A percentile compares a stretch with the other conserved stretches of the same genome.
phyloP scores from a whole-genome alignment of 2,888 invertebrate species.

The Erannis defoliaria region DNA sequence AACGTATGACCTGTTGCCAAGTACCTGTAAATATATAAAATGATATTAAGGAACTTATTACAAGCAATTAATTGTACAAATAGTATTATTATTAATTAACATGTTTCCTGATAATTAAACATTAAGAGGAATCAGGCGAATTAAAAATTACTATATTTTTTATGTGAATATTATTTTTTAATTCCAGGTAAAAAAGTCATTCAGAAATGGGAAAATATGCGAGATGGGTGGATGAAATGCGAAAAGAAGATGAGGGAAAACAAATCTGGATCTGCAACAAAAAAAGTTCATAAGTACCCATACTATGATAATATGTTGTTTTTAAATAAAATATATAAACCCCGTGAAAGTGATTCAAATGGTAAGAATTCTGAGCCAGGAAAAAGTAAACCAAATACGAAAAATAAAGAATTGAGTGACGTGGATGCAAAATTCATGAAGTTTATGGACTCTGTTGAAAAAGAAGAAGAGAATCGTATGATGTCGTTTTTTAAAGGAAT shows the following conservation, averaged over 20 bases:
- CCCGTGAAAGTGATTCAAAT: slow-evolving; percentile 27
- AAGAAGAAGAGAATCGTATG: slow-evolving; percentile 47
- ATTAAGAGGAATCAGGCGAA: slow-evolving; percentile 26
- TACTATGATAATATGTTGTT: slow-evolving; percentile 18
- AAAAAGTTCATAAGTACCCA: slow-evolving; percentile 34
- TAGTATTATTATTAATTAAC: slow-evolving; percentile 25
- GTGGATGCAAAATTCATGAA: slow-evolving; percentile 44
- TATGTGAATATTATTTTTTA: slow-evolving; percentile 29
- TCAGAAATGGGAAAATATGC: slow-evolving; percentile 44
- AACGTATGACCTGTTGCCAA: slow-evolving; percentile 26
- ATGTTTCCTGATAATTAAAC: slow-evolving; percentile 21
- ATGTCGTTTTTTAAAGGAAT: slow-evolving; percentile 47
- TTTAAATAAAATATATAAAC: slow-evolving; percentile 20
- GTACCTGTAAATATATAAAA: slow-evolving; percentile 33
- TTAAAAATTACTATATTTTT: slow-evolving; percentile 26
- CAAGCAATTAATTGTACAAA: slow-evolving; percentile 20
- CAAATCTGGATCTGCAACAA: slow-evolving; percentile 45
- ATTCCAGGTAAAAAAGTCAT: slow-evolving; percentile 37
- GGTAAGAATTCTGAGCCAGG: slow-evolving; percentile 18
- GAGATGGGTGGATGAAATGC: slow-evolving; percentile 46
- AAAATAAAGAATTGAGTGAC: slow-evolving; percentile 37
- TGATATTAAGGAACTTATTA: slow-evolving; percentile 27
- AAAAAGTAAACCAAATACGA: slow-evolving; percentile 28
- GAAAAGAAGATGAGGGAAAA: slow-evolving; percentile 34
- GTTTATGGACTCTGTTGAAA: slow-evolving; percentile 48